These are phyloP conservation scores for Callaeas wilsoni DNA, from an alignment of 2,113 vertebrate genomes.

Conservation along the genomic window DNA sequence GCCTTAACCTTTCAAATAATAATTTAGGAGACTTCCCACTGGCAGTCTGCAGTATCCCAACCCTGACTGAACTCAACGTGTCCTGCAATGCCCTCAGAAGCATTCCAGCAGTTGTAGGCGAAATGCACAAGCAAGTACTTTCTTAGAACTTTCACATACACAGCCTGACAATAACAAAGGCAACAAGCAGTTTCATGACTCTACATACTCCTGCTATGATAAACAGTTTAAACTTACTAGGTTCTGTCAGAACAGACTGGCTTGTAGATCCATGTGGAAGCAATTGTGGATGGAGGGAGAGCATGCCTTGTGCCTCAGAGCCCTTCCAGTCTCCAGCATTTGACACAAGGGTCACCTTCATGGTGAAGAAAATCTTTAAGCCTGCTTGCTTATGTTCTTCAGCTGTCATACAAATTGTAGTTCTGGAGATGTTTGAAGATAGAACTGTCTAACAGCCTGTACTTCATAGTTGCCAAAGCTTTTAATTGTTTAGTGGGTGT, in stretches of 20 bases:
- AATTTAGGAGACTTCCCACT: slow-evolving; percentile 88
- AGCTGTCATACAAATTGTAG: neutral
- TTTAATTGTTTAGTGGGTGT: neutral
- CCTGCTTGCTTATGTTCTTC: neutral
- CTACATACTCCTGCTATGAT: neutral
- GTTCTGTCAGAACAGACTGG: neutral
- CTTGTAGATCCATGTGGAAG: neutral
- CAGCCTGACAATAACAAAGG: neutral
- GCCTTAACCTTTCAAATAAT: slow-evolving; percentile 97
- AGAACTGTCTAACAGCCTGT: neutral
- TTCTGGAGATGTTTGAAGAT: neutral
- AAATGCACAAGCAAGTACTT: slow-evolving; percentile 87
- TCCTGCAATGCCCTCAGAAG: slow-evolving; percentile 88
- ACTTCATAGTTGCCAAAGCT: neutral
- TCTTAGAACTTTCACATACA: neutral
- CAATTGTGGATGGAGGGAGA: neutral
- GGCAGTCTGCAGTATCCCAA: slow-evolving; percentile 87
- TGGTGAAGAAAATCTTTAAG: neutral
- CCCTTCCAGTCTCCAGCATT: neutral
- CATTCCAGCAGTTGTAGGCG: slow-evolving; percentile 80
- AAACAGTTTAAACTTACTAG: neutral
- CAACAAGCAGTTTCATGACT: neutral
- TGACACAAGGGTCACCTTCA: neutral
- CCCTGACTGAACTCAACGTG: slow-evolving; percentile 91
- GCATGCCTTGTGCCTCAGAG: neutral